Evolutionary conservation across 64 coral and sea anemone genomes (phyloP).

Genomic region (Dendrophyllia cribrosa): DNA sequence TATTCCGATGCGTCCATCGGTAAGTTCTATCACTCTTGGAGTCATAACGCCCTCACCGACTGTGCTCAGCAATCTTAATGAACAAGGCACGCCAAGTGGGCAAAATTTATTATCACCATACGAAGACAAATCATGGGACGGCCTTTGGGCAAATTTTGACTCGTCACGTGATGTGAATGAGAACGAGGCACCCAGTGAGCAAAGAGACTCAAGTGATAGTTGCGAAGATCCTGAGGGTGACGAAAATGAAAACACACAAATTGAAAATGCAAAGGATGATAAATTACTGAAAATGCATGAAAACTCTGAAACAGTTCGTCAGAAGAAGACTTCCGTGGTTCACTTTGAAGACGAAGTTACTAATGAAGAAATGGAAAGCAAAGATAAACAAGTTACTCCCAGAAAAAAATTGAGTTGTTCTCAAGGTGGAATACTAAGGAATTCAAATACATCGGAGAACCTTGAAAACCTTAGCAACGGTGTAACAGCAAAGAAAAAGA

Average conservation of each 20-base stretch:
- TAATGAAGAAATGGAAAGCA: not conserved
- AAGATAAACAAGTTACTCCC: constrained; percentile 4
- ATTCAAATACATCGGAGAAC: not conserved
- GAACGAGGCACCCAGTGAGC: not conserved
- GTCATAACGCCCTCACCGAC: constrained; percentile 45
- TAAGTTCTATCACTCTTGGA: constrained; percentile 69
- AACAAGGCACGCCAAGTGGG: constrained; percentile 14
- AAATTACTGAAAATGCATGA: not conserved
- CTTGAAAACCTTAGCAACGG: not conserved
- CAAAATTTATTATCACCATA: constrained; percentile 23
- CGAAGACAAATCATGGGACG: constrained; percentile 7
- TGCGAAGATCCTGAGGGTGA: not conserved
- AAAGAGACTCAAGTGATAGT: not conserved
- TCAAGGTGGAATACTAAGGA: constrained; percentile 59
- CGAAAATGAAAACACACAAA: not conserved
- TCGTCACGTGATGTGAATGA: not conserved
- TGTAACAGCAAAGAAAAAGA: not conserved
- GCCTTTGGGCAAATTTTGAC: not conserved
- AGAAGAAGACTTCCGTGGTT: constrained; percentile 24
- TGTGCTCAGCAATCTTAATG: not conserved
- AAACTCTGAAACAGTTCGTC: not conserved
- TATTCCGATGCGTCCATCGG: constrained; percentile 73
- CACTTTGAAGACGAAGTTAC: constrained; percentile 45
- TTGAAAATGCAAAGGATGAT: not conserved
- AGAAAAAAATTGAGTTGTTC: constrained; percentile 40